A percentile compares a stretch with the other conserved stretches of the same genome.
These are phyloP conservation scores for Heliangelus exortis DNA, from an alignment of 2,797 vertebrate species.

Conservation along the genomic window DNA sequence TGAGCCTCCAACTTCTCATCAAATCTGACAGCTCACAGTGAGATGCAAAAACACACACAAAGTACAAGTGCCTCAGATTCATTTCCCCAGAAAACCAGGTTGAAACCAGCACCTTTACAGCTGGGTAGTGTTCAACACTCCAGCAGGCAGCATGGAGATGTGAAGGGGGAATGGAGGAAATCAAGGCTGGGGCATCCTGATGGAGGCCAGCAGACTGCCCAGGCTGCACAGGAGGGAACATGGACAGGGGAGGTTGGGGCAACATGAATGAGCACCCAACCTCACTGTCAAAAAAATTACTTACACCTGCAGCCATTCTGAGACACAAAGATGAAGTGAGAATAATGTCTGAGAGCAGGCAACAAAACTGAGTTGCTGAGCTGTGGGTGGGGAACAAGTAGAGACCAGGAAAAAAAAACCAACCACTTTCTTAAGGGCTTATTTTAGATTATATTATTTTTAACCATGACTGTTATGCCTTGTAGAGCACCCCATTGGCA, in stretches of 20 bases:
- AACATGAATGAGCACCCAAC: not conserved
- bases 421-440: not conserved
- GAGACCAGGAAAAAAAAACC: not conserved
- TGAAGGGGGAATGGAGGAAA: not conserved
- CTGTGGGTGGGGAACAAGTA: rapidly evolving
- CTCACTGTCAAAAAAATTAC: not conserved
- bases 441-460: not conserved
- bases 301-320: not conserved
- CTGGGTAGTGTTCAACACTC: not conserved
- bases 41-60: rapidly evolving
- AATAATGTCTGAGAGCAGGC: not conserved
- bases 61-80: not conserved
- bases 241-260: not conserved
- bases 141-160: not conserved
- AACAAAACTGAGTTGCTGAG: not conserved
- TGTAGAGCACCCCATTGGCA: not conserved
- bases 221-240: not conserved
- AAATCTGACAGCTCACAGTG: not conserved
- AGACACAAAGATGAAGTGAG: not conserved
- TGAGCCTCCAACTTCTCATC: not conserved
- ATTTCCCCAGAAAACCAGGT: not conserved
- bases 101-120: not conserved
- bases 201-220: not conserved
- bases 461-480: not conserved
- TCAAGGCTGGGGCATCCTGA: not conserved